Base-by-base conservation (phyloP, 1,140 invertebrate genomes). In the Magallana gigas region DNA sequence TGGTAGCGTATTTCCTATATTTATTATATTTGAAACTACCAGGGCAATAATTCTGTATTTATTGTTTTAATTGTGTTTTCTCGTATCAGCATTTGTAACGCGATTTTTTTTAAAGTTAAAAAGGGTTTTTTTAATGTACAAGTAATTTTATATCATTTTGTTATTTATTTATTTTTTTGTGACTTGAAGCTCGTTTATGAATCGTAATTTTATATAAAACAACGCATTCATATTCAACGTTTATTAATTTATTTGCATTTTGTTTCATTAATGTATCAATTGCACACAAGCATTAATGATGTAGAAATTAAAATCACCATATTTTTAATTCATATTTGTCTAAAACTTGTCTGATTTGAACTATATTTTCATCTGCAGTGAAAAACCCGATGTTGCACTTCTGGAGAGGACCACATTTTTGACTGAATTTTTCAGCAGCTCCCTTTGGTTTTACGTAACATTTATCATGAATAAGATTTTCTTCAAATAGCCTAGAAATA, bases 381-480 rank as follows among this genome's bases (percentile, higher is more conserved):
- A 62, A 62, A n/a, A 62, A 62, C 60, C 60, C 8, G 12, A 62
- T n/a, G 60, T 62, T 62, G n/a, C 60, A 62, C 8, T 11, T 62
- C 60, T 62, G 60, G 60, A 62, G 60, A 62, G 60, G 60, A 62
- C 60, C 60, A 62, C 60, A 62, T n/a, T 62, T 62, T 62, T 11
- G n/a, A n/a, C n/a, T n/a, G n/a, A n/a, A n/a, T n/a, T n/a, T n/a
- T n/a, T n/a, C n/a, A 12, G 60, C 5, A 62, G n/a, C 7, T 12
- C 60, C 60, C 60, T 62, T 62, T n/a, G 9, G 9, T 62, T 9
- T 62, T 5, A 12, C 60, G 9, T 62, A 62, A 62, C 12, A 62
- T 62, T 62, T 62, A 16, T 62, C 60, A n/a, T 14, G 5, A 48
- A 95, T 98, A 98, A 82, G 16, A 82, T 57, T 82, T 14, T 11